These are phyloP conservation scores for Neoitamus cyanurus DNA, from an alignment of 2,888 invertebrate species.

Conservation along the genomic window DNA sequence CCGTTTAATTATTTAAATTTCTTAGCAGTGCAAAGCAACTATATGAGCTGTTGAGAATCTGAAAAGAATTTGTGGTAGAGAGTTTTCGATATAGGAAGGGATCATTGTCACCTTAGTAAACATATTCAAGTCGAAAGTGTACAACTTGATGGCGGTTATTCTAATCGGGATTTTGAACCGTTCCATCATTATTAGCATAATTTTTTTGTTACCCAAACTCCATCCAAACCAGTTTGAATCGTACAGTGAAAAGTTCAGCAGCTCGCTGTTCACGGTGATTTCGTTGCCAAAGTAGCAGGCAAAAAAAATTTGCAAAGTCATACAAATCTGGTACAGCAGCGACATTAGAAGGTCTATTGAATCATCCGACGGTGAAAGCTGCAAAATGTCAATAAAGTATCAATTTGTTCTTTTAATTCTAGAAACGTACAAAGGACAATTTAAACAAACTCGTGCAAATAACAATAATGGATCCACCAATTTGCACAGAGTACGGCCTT, in stretches of 20 bases:
- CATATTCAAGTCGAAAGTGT: background rate
- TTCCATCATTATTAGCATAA: constrained; percentile 26
- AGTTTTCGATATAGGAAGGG: too few relatives aligned
- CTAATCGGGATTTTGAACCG: background rate
- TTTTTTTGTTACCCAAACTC: constrained; percentile 1
- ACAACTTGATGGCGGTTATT: background rate
- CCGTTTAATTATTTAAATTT: background rate
- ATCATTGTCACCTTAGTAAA: background rate
- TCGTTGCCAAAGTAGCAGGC: background rate
- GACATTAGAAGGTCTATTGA: background rate
- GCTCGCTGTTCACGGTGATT: background rate
- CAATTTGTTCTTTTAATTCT: background rate
- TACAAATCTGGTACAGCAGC: background rate
- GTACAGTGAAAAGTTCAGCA: background rate
- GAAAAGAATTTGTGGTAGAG: too few relatives aligned
- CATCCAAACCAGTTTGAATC: constrained; percentile 10
- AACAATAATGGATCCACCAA: background rate
- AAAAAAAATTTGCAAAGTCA: constrained; percentile 17
- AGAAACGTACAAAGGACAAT: background rate
- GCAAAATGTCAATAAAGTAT: background rate
- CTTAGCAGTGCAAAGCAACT: background rate
- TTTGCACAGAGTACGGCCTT: background rate
- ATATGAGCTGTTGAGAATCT: constrained; percentile 20
- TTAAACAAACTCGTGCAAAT: constrained; percentile 17
- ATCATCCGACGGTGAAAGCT: constrained; percentile 11